These are phyloP conservation scores for Plectropomus leopardus DNA, from an alignment of 2,113 vertebrate species.

Conservation along the genomic window DNA sequence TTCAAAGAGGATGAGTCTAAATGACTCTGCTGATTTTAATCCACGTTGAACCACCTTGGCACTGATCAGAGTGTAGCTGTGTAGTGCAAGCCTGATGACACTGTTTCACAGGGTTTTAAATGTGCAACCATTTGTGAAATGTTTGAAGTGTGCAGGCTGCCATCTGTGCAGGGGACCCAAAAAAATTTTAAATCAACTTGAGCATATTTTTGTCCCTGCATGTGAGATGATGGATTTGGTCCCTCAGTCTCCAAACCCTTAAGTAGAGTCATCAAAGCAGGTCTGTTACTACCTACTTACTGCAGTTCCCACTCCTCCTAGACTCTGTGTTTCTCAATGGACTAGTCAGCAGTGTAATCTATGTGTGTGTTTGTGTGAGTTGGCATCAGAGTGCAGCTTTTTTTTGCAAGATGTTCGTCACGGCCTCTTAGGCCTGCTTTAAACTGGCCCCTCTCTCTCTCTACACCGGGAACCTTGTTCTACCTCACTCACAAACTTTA, in stretches of 20 bases:
- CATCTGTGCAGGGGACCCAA: background rate
- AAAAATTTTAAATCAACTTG: background rate
- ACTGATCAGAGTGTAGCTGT: background rate
- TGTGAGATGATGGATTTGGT: background rate
- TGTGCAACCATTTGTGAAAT: background rate
- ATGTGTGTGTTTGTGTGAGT: slow-evolving; percentile 36
- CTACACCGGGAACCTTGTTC: slow-evolving; percentile 61
- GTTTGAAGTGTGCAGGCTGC: background rate
- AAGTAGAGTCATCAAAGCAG: slow-evolving; percentile 1
- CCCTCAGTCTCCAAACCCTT: background rate
- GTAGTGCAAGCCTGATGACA: background rate
- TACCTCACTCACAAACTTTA: slow-evolving; percentile 43
- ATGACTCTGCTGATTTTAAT: background rate
- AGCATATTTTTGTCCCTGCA: background rate
- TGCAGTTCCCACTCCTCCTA: slow-evolving; percentile 23
- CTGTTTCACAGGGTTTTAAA: background rate
- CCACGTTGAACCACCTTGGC: background rate
- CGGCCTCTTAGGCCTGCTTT: slow-evolving; percentile 56
- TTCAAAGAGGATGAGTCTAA: background rate
- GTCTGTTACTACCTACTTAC: background rate
- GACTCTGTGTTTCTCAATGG: slow-evolving; percentile 29
- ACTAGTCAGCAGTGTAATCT: slow-evolving; percentile 1
- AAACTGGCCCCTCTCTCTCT: slow-evolving; percentile 46
- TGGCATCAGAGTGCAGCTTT: slow-evolving; percentile 64
- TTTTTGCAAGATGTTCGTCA: slow-evolving; percentile 64